Evolutionary conservation across 2,797 vertebrate genomes (phyloP), one percentile per base, ranked within the genome.

Genomic region (Trachops cirrhosus): DNA sequence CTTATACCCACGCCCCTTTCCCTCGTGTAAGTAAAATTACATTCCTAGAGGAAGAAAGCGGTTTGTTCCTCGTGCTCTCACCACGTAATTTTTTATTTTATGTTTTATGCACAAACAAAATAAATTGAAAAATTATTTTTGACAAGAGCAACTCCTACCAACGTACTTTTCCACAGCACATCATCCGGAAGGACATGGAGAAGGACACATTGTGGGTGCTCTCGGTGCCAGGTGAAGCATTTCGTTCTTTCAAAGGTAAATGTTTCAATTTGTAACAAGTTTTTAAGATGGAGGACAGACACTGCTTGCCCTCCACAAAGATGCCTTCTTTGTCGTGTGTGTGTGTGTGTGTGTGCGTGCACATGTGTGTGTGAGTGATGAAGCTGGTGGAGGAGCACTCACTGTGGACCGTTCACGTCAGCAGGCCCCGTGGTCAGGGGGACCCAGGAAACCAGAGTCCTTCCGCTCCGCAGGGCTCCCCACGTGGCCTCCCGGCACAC

Each of bases 61-160:
- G 37, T 46, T 46, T 41, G 7, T 44, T 54, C 70, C 77, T 9
- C 52, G 15, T 77, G 26, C 8, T 64, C 29, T 50, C 24, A n/a
- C 19, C 54, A 46, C 7, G 24, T 3, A 18, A 68, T 24, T 9
- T 46, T 32, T 68, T 70, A 22, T 57, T 89, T 44, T 67, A 34
- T 19, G 19, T 21, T 26, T 26, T 11, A 67, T 59, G 37, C 50
- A 70, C 41, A 46, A 34, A 54, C 48, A 54, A 79, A 64, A 74
- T 34, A 50, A 48, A 46, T 5, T 34, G 19, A 88, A 39, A 37
- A 83, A 86, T 44, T 59, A 41, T 29, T 92, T 95, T 84, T 79
- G 59, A 75, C 1, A 22, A 94, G 8, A 84, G 8, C 22, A 7
- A 29, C 26, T 88, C n/a, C 16, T 26, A 48, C 34, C 21, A 32